Evolutionary conservation across 2,888 invertebrate species (phyloP), one percentile per base, ranked within the genome.

Genomic region (Rhodophaea formosa): DNA sequence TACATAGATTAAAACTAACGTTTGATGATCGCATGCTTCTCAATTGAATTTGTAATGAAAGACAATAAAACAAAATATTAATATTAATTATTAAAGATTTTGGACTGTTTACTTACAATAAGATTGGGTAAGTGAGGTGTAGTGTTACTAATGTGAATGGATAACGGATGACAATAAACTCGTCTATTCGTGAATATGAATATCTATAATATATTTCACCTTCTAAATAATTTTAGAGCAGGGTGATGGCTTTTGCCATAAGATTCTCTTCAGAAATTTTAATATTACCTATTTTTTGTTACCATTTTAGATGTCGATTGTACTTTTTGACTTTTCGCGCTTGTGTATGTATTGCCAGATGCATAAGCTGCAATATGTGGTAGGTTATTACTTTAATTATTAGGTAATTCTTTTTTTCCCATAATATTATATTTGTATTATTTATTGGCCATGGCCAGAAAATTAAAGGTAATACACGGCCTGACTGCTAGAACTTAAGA

Each of bases 81-180:
- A 29, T 44, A 30, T 5, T 45, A 59, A 52, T 52, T 63, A 68
- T 59, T 65, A 51, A 65, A 72, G 64, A 70, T 76, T 74, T 75
- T 74, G 73, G 74, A 71, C 70, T 69, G 67, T 74, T 73, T 78
- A 75, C 65, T 69, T 77, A 70, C 63, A 64, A 58, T 64, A 58
- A 42, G 45, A 44, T 32, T 47, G 32, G 16, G 2, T 59, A 61
- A 58, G 56, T n/a, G 32, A 45, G 16, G 46, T 29, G 23, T 57
- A 52, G 53, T 47, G 35, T 58, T 45, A 67, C 15, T 47, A 65
- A 59, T 64, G 57, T 59, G 56, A 58, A 46, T 64, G 42, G 59
- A 55, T 59, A 60, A 72, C 62, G 59, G 66, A 68, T 64, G 77
- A 80, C 77, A 77, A 77, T 75, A 77, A 77, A 63, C 63, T 66